A percentile compares a stretch with the other conserved stretches of the same genome.
These are phyloP conservation scores for Amiota minor DNA, from an alignment of 2,888 invertebrate species.

Conservation along the genomic window DNA sequence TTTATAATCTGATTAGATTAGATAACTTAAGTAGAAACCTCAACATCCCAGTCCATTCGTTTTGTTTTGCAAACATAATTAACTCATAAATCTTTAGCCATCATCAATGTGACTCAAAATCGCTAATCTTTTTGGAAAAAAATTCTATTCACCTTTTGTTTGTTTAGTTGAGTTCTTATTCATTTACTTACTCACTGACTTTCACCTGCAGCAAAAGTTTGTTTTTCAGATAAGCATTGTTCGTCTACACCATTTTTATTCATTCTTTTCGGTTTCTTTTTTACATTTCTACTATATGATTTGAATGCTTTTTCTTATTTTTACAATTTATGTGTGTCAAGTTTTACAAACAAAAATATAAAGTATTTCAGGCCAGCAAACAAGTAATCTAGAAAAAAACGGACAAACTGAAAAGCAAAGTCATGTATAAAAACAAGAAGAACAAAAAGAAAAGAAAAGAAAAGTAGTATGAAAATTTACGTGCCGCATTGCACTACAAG, in stretches of 20 bases:
- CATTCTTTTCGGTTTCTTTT: no score
- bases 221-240: not conserved
- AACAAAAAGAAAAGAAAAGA: not conserved
- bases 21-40: no score
- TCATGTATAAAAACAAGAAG: not conserved
- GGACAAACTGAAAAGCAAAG: not conserved
- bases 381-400: not conserved
- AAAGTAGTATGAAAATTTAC: slow-evolving; percentile 59
- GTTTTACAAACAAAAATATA: not conserved
- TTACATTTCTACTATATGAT: no score
- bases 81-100: not conserved
- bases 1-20: slow-evolving; percentile 3
- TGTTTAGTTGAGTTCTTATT: no score
- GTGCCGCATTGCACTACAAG: slow-evolving; percentile 52
- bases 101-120: not conserved
- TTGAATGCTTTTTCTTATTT: no score
- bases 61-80: not conserved
- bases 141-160: not conserved
- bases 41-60: no score
- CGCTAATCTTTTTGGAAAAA: not conserved
- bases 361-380: not conserved
- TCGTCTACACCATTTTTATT: no score
- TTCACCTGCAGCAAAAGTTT: slow-evolving; percentile 6
- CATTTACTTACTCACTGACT: not conserved
- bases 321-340: no score